Conservation (phyloP, 2,113 vertebrate genomes). For the Heloderma charlesbogerti region DNA sequence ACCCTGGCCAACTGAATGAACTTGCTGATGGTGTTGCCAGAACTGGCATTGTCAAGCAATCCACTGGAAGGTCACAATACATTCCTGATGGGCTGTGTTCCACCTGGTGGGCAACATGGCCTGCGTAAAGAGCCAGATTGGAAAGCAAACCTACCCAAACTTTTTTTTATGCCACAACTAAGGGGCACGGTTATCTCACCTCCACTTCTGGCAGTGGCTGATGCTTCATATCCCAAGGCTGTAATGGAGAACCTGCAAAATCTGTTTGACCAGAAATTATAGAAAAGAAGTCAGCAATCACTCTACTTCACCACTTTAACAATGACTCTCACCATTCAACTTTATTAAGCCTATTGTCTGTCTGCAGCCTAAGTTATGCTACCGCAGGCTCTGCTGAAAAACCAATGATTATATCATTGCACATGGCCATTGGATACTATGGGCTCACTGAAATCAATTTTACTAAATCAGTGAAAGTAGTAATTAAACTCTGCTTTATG, state of each 20-base stretch:
- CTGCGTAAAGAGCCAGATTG: neutral
- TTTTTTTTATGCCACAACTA: neutral
- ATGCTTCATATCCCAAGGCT: neutral
- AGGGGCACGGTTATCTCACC: neutral
- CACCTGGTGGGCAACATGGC: neutral
- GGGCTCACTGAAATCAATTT: neutral
- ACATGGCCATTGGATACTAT: neutral
- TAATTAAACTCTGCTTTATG: neutral
- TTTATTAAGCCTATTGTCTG: neutral
- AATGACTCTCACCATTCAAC: neutral
- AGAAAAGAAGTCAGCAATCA: neutral
- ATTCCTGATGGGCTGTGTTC: neutral
- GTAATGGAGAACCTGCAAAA: neutral
- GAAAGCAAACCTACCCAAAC: neutral
- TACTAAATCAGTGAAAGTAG: neutral
- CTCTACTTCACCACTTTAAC: neutral
- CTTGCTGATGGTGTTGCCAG: neutral
- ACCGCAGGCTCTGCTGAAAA: neutral
- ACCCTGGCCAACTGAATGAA: neutral
- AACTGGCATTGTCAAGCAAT: neutral
- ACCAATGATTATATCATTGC: neutral
- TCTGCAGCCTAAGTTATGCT: neutral
- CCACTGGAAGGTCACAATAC: neutral
- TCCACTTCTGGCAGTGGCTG: neutral
- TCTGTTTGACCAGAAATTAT: neutral